Conservation (phyloP, 1,140 invertebrate species). For the Psilanteris sp. region DNA sequence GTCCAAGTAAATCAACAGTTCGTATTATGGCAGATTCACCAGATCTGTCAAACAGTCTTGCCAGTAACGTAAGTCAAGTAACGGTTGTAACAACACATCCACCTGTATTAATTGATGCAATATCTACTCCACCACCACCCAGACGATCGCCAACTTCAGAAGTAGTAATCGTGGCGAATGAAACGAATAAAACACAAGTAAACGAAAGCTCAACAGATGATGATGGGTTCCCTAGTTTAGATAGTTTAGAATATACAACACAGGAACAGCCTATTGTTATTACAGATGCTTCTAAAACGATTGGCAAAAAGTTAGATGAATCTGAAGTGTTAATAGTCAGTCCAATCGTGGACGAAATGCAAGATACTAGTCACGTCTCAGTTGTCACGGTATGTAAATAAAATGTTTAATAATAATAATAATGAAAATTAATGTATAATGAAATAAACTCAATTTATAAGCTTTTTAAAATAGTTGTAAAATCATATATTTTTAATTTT, state of each 20-base stretch:
- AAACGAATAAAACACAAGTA: constrained; percentile 85
- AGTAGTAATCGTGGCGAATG: constrained; percentile 88
- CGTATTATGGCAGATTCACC: constrained; percentile 81
- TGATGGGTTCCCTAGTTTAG: constrained; percentile 85
- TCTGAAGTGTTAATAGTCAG: constrained; percentile 89
- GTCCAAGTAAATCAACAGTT: constrained; percentile 82
- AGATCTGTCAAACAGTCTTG: constrained; percentile 84
- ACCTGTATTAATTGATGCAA: constrained; percentile 84
- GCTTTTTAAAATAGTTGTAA: too few species aligned
- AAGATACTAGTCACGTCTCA: constrained; percentile 92
- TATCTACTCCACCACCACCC: constrained; percentile 73
- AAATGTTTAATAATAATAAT: too few species aligned
- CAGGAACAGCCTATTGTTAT: constrained; percentile 79
- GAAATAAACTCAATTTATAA: too few species aligned
- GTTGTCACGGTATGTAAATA: constrained; percentile 89
- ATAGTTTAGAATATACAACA: constrained; percentile 85
- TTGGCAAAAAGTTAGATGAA: constrained; percentile 86
- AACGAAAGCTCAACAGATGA: constrained; percentile 86
- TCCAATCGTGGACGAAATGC: constrained; percentile 79
- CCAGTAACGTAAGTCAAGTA: constrained; percentile 86
- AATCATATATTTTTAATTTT: too few species aligned
- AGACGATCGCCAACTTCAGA: constrained; percentile 80
- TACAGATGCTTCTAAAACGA: constrained; percentile 72
- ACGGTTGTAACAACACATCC: constrained; percentile 90
- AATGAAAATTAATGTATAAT: too few species aligned